Evolutionary conservation across 2,888 invertebrate species (phyloP).

Genomic region (Acleris cristana): DNA sequence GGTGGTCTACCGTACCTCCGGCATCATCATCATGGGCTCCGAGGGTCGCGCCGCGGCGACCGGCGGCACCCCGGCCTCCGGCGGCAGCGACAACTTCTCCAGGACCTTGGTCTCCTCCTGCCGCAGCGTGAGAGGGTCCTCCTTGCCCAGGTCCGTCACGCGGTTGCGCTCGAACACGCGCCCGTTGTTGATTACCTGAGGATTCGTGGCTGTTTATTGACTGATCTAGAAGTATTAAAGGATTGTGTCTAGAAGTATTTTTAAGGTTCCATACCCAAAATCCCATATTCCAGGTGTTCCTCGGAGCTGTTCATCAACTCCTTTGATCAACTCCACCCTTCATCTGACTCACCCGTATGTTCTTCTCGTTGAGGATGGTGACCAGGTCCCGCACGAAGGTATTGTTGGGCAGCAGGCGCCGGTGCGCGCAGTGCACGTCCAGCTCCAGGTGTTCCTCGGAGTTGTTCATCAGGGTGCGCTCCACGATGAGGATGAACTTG

Average conservation of each 20-base stretch:
- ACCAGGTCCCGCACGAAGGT: conserved; percentile 72
- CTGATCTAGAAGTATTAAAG: too few species aligned
- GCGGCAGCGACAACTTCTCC: conserved; percentile 46
- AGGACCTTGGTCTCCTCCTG: conserved; percentile 37
- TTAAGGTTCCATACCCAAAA: too few species aligned
- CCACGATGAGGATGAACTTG: conserved; percentile 68
- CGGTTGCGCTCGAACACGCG: conserved; percentile 70
- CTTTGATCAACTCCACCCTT: conserved; percentile 15
- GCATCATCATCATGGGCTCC: background rate
- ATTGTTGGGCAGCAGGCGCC: conserved; percentile 65
- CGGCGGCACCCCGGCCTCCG: conserved; percentile 13
- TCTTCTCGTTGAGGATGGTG: conserved; percentile 65
- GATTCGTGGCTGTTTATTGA: background rate
- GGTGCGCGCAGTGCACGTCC: conserved; percentile 66
- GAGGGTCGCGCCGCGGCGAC: conserved; percentile 2
- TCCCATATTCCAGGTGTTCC: conserved; percentile 60
- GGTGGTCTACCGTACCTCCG: background rate
- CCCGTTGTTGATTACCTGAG: conserved; percentile 75
- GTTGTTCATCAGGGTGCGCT: conserved; percentile 52
- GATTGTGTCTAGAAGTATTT: too few species aligned
- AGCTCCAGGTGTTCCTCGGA: conserved; percentile 67
- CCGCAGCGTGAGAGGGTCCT: background rate
- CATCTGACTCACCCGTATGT: conserved; percentile 60
- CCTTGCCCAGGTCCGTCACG: conserved; percentile 54
- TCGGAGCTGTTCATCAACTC: conserved; percentile 50